phyloP scores from a whole-genome alignment of 2,797 vertebrate genomes.

The Poliocrania exsul region DNA sequence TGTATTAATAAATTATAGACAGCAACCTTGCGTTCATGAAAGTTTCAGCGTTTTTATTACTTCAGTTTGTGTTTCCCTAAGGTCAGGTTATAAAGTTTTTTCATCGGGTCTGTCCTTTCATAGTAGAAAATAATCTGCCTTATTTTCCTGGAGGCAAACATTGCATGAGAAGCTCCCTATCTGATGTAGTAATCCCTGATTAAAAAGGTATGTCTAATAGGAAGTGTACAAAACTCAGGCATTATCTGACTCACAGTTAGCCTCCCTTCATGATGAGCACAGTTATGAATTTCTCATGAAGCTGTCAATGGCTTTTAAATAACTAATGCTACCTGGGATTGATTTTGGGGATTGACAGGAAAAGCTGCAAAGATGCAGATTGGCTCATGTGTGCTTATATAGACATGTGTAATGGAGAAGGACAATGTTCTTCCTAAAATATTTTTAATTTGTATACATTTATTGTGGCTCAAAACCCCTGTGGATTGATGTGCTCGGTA shows the following conservation, averaged over 20 bases:
- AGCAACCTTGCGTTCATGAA: background rate
- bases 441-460: background rate
- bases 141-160: background rate
- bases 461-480: background rate
- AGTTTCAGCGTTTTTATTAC: background rate
- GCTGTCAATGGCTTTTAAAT: background rate
- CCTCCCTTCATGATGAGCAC: background rate
- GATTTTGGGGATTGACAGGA: background rate
- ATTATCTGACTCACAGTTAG: background rate
- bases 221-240: background rate
- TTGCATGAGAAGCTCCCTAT: background rate
- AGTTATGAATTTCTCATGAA: background rate
- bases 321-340: background rate
- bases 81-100: background rate
- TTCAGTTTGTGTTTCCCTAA: background rate
- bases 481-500: rapidly evolving
- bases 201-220: background rate
- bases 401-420: background rate
- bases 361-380: background rate
- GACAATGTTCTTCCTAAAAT: background rate
- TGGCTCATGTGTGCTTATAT: background rate
- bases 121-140: background rate
- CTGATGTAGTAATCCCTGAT: background rate
- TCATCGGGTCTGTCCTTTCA: background rate
- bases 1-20: background rate